phyloP scores from a whole-genome alignment of 2,797 vertebrate genomes.

The Lepus oiostolus region DNA sequence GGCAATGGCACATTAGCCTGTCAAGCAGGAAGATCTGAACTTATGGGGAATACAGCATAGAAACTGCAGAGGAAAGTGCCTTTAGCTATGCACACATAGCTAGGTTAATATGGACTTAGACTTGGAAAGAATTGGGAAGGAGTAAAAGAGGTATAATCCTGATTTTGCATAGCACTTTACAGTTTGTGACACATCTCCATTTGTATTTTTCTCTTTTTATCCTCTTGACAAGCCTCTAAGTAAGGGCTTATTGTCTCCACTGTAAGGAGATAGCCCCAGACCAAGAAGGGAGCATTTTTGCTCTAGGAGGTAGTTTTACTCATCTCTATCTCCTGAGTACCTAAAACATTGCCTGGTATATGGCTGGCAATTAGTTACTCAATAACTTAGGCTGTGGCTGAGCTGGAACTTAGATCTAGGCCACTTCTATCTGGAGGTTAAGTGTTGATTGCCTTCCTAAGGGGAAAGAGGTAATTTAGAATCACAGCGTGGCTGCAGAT shows the following conservation, averaged over 20 bases:
- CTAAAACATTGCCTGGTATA: not conserved
- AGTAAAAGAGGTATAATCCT: not conserved
- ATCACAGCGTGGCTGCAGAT: not conserved
- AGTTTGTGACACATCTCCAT: not conserved
- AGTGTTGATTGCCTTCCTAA: constrained; percentile 51
- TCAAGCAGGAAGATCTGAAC: constrained; percentile 85
- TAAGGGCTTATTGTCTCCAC: not conserved
- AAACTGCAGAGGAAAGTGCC: constrained; percentile 66
- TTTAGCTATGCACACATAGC: constrained; percentile 57
- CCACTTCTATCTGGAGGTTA: not conserved
- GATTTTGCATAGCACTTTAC: constrained; percentile 40
- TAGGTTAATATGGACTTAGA: not conserved
- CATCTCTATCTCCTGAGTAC: not conserved
- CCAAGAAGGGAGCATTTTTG: not conserved
- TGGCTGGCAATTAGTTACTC: constrained; percentile 29
- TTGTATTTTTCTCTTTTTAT: not conserved
- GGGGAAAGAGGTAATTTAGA: not conserved
- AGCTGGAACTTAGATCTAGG: constrained; percentile 54
- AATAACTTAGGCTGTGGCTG: constrained; percentile 13
- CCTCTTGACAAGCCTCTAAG: not conserved
- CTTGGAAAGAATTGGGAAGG: not conserved
- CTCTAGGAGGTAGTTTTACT: not conserved
- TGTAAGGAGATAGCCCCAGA: not conserved
- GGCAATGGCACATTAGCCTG: constrained; percentile 87
- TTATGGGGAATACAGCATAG: constrained; percentile 71